Base-by-base conservation (phyloP, 2,797 vertebrate genomes). In the Diplodus sargus region DNA sequence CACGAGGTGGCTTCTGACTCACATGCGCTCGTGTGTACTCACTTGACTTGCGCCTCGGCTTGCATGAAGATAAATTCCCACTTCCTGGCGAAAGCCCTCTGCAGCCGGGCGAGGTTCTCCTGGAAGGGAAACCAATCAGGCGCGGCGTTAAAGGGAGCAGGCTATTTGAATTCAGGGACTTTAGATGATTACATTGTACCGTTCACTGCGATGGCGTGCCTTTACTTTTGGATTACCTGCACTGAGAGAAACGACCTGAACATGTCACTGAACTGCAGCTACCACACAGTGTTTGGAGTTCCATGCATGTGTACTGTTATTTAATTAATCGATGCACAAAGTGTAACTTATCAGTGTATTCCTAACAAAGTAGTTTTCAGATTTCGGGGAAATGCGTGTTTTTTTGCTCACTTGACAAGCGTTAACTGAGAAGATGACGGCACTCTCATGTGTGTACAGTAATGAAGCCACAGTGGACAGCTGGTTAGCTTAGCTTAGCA, bases 11-110 rank as follows among this genome's bases (percentile, higher is more conserved):
- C 42, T 64, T 42, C 56, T 16, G 45, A 74, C 57, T 79, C 54
- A 58, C 45, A 34, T 17, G 25, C 11, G 52, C 73, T 49, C 16
- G 20, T 22, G 1, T 81, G 83, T 85, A 98, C 97, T 95, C 95
- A 99, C 98, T 98, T 99, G 71, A 98, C 97, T 96, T 99, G 98
- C 39, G 97, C 98, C 87, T 99, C 98, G 54, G 98, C 98, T 94
- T 99, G 98, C 97, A 99, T 97, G 91, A 98, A 99, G 94, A 99
- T 99, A 85, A 99, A 99, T 89, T 99, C 98, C 98, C 98, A 99
- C 89, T 99, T 99, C 64, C 97, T 95, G 87, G 97, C 97, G 76
- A 99, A 99, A 3, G 98, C 97, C 81, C 97, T 96, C 94, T 99
- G 98, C 79, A 99, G 95, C 86, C 98, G 95, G 68, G 97, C 97